Conservation (phyloP, 2,113 vertebrate genomes). For the Podarcis raffonei region DNA sequence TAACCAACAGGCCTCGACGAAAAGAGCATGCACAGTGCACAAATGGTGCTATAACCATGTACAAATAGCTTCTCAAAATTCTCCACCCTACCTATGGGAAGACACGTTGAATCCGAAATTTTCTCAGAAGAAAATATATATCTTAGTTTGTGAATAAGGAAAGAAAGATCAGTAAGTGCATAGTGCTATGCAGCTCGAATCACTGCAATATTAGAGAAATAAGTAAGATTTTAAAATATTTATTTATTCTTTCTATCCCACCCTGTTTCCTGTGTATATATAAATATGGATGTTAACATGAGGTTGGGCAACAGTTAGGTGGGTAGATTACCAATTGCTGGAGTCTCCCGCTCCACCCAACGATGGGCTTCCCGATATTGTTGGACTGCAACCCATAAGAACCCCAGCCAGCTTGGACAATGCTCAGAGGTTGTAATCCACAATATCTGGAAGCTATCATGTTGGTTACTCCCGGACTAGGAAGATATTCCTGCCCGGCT, state of each 20-base stretch:
- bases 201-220: background rate
- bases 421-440: background rate
- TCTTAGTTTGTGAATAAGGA: background rate
- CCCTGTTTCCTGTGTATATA: background rate
- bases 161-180: background rate
- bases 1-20: too few relatives aligned
- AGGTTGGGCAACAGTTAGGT: background rate
- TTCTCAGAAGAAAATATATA: too few relatives aligned
- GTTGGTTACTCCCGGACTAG: background rate
- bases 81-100: too few relatives aligned
- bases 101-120: background rate
- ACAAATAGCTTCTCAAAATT: too few relatives aligned
- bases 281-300: background rate
- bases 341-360: too few relatives aligned
- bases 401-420: background rate
- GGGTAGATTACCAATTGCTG: background rate
- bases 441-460: too few relatives aligned
- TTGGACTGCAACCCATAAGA: too few relatives aligned
- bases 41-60: too few relatives aligned
- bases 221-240: background rate
- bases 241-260: background rate
- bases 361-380: too few relatives aligned
- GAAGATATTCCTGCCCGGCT: background rate
- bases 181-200: background rate
- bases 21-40: too few relatives aligned